A percentile compares a stretch with the other conserved stretches of the same genome.
These are phyloP conservation scores for Emydoidea blandingii DNA, from an alignment of 2,797 vertebrate species.

Conservation along the genomic window DNA sequence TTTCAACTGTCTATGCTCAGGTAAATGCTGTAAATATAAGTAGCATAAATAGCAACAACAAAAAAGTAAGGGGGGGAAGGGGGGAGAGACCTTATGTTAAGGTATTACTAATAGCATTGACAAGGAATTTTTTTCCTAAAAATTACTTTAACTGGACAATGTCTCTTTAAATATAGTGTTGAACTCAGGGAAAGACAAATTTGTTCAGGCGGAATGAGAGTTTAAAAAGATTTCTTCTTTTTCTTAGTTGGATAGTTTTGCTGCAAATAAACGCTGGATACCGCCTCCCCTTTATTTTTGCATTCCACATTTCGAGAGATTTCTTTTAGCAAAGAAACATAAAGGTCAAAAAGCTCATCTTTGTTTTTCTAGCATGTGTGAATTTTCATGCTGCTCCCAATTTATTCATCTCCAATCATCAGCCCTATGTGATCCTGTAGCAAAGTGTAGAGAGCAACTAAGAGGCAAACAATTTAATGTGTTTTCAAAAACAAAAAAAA, in stretches of 20 bases:
- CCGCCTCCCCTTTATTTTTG: neutral
- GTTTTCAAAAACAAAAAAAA: neutral
- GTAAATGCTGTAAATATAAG: neutral
- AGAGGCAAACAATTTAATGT: neutral
- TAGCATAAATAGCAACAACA: neutral
- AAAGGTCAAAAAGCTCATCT: neutral
- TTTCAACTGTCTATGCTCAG: slow-evolving; percentile 3
- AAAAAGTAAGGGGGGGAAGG: neutral
- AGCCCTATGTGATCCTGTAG: neutral
- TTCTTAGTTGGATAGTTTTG: neutral
- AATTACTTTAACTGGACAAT: neutral
- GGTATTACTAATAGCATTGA: neutral
- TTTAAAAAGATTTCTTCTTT: neutral
- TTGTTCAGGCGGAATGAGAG: neutral
- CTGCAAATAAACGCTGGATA: neutral
- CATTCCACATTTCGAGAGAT: slow-evolving; percentile 11
- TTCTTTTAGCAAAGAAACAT: slow-evolving; percentile 37
- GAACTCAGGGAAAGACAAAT: neutral
- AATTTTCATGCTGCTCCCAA: slow-evolving; percentile 38
- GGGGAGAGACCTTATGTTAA: neutral
- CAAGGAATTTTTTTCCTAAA: neutral
- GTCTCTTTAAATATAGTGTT: neutral
- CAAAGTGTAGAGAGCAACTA: neutral
- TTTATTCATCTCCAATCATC: slow-evolving; percentile 57
- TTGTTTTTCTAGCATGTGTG: neutral